A percentile compares a stretch with the other conserved stretches of the same genome.
phyloP scores from a whole-genome alignment of 2,888 invertebrate genomes.

The Brenthis hecate region DNA sequence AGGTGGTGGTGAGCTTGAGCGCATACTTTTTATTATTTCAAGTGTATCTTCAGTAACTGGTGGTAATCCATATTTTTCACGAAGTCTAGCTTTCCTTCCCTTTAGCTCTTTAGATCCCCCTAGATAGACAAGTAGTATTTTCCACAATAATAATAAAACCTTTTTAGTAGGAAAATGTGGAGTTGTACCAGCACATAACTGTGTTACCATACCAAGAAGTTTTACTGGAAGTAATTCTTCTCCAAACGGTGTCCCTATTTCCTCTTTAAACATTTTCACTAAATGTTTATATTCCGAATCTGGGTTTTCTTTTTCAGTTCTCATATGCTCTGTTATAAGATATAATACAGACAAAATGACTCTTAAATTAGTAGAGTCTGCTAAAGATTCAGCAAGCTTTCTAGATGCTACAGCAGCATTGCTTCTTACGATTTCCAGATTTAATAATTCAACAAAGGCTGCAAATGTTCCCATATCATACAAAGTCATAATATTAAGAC shows the following conservation, averaged over 20 bases:
- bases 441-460: constrained; percentile 94
- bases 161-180: constrained; percentile 99
- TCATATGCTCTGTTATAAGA: constrained; percentile 96
- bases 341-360: constrained; percentile 96
- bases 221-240: constrained; percentile 95
- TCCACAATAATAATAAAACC: constrained; percentile 97
- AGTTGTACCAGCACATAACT: constrained; percentile 96
- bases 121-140: constrained; percentile 93
- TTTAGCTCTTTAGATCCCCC: constrained; percentile 95
- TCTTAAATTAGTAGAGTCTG: constrained; percentile 94
- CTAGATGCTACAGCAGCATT: constrained; percentile 72
- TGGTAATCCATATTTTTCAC: constrained; percentile 87
- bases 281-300: constrained; percentile 77
- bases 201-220: constrained; percentile 96
- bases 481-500: constrained; percentile 92
- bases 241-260: constrained; percentile 82
- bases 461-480: constrained; percentile 95
- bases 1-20: constrained; percentile 96
- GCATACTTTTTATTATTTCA: constrained; percentile 95
- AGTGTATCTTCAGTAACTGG: constrained; percentile 95
- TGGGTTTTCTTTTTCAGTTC: constrained; percentile 84
- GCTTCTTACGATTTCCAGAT: constrained; percentile 95
- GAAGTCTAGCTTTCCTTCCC: constrained; percentile 87
- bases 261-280: constrained; percentile 83
- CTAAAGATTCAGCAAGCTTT: constrained; percentile 78